phyloP scores from a whole-genome alignment of 2,888 invertebrate species.

The Steinernema carpocapsae region DNA sequence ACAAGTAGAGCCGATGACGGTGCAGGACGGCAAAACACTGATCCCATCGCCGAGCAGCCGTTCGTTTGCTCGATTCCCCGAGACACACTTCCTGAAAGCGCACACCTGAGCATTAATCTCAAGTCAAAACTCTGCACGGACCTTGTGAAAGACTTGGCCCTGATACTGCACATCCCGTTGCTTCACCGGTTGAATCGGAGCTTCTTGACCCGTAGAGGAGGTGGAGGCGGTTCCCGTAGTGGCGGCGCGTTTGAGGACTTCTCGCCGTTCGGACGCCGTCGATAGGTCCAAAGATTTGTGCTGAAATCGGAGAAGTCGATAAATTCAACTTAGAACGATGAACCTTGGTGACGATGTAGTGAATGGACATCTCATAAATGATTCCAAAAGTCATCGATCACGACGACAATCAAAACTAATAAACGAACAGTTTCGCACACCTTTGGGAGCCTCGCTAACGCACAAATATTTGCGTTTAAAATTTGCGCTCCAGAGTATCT shows the following conservation, averaged over 20 bases:
- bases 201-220: neutral
- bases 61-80: slow-evolving; percentile 24
- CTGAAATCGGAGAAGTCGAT: neutral
- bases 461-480: slow-evolving; percentile 22
- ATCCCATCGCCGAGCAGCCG: slow-evolving; percentile 44
- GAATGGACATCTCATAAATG: neutral
- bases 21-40: slow-evolving; percentile 51
- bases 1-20: slow-evolving; percentile 47
- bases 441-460: neutral
- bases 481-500: neutral
- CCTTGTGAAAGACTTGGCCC: slow-evolving; percentile 23
- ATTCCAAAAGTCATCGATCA: neutral
- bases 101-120: neutral
- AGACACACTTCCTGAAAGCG: slow-evolving; percentile 33
- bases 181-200: slow-evolving; percentile 3
- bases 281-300: slow-evolving; percentile 13
- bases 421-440: neutral
- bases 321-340: neutral
- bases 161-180: slow-evolving; percentile 18
- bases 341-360: neutral
- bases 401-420: neutral
- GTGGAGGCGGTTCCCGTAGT: neutral
- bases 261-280: slow-evolving; percentile 21
- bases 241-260: slow-evolving; percentile 8
- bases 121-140: neutral